Conservation (phyloP, 2,113 vertebrate genomes). For the Sorex fumeus region DNA sequence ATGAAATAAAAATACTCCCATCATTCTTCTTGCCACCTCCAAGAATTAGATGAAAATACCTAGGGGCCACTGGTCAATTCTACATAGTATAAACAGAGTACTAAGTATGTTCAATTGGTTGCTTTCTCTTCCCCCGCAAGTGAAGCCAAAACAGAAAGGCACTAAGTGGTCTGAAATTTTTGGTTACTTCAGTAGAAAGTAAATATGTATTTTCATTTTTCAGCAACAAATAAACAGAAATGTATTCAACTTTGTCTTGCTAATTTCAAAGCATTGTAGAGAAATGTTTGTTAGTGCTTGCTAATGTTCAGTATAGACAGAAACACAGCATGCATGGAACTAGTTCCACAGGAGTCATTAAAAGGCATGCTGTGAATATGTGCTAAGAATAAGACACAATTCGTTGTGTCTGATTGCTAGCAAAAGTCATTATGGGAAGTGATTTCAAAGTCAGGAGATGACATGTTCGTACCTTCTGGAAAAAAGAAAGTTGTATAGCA, state of each 20-base stretch:
- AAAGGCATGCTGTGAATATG: slow-evolving; percentile 72
- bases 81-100: not conserved
- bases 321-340: slow-evolving; percentile 69
- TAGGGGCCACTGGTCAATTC: slow-evolving; percentile 34
- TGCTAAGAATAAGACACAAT: slow-evolving; percentile 71
- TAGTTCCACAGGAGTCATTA: slow-evolving; percentile 67
- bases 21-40: slow-evolving; percentile 50
- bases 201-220: slow-evolving; percentile 74
- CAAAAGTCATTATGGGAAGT: slow-evolving; percentile 64
- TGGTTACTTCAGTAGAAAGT: slow-evolving; percentile 58
- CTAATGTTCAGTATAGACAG: slow-evolving; percentile 72
- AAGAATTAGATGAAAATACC: slow-evolving; percentile 65
- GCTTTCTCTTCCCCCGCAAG: slow-evolving; percentile 34
- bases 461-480: slow-evolving; percentile 12
- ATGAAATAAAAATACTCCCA: slow-evolving; percentile 73
- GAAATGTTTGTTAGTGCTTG: slow-evolving; percentile 67
- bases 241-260: slow-evolving; percentile 66
- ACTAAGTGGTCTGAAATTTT: slow-evolving; percentile 43
- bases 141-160: slow-evolving; percentile 41
- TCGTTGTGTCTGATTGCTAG: slow-evolving; percentile 56
- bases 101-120: slow-evolving; percentile 19
- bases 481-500: slow-evolving; percentile 14
- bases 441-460: slow-evolving; percentile 64
- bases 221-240: slow-evolving; percentile 67
- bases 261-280: slow-evolving; percentile 70